A percentile compares a stretch with the other conserved stretches of the same genome.
These are phyloP conservation scores for Hyperopisus bebe DNA, from an alignment of 2,113 vertebrate genomes.

Conservation along the genomic window DNA sequence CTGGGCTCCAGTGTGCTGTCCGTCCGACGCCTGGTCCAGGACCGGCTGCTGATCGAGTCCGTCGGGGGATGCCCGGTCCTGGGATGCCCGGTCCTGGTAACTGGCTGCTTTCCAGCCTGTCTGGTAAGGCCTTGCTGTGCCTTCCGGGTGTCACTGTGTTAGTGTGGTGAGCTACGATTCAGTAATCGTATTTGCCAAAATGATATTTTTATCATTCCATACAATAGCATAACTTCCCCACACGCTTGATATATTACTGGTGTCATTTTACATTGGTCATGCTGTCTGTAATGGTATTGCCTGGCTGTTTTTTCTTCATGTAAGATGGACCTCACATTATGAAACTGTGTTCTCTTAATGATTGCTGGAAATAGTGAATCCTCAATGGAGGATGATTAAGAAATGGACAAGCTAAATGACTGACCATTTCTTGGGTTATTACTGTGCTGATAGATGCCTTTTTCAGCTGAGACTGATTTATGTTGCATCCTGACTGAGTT, in stretches of 20 bases:
- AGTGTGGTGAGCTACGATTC: background rate
- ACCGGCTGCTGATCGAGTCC: slow-evolving; percentile 45
- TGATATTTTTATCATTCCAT: background rate
- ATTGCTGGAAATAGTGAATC: background rate
- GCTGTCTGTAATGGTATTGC: background rate
- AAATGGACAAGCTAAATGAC: background rate
- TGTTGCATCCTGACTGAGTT: background rate
- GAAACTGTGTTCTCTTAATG: background rate
- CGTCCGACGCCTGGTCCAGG: slow-evolving; percentile 47
- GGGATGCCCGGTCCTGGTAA: slow-evolving; percentile 53
- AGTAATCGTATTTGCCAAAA: background rate
- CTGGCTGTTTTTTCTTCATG: background rate
- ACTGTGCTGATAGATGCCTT: background rate
- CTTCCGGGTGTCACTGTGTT: background rate
- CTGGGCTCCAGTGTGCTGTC: slow-evolving; percentile 50
- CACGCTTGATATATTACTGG: background rate
- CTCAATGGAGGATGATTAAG: background rate
- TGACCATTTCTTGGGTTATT: background rate
- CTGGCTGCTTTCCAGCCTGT: background rate
- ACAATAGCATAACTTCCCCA: background rate
- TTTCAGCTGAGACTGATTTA: background rate
- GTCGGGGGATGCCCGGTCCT: slow-evolving; percentile 32
- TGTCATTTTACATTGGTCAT: background rate
- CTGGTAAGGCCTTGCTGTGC: background rate
- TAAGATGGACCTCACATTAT: background rate